Evolutionary conservation across 2,888 invertebrate species (phyloP), one percentile per base, ranked within the genome.

Genomic region (Lobophora halterata): DNA sequence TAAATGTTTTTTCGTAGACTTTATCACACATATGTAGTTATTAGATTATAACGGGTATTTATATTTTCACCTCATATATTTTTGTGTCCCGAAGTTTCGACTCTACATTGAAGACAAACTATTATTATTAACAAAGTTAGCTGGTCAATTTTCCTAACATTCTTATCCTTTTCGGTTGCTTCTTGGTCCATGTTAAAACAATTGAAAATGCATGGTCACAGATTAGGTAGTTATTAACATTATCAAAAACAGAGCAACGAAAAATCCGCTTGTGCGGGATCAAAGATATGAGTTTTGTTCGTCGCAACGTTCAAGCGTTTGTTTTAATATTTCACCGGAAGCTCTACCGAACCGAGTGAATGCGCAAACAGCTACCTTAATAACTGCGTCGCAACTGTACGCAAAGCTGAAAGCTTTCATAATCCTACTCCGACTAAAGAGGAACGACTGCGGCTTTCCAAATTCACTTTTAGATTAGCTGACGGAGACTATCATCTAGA

Each of bases 281-380:
- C 40, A 49, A 48, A 45, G 39, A 46, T 55, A 58, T 50, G 52
- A 67, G 59, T 61, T 65, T 58, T 45, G 41, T 45, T 54, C 57
- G 50, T 50, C 46, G 50, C 49, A 51, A 20, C 65, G 65, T 65
- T 65, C 61, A 67, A 58, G 58, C 60, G 66, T 68, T 61, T 68
- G 70, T 75, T 79, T 82, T 80, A 80, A 83, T 82, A 80, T 81
- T 82, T 80, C 72, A 78, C 71, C 59, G 65, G 62, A 66, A 74
- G 71, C 71, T 70, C 65, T 61, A 66, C 66, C 66, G 77, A 73
- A 71, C 71, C 63, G 70, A 70, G n/a, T 71, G 71, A 79, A 78
- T 76, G 70, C 66, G 70, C 76, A 79, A 81, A 79, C 79, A 83
- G 69, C 71, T 65, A 76, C 74, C 72, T 74, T 81, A 79, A 80